Base-by-base conservation (phyloP, 2,888 invertebrate genomes). In the Sepioteuthis lessoniana region DNA sequence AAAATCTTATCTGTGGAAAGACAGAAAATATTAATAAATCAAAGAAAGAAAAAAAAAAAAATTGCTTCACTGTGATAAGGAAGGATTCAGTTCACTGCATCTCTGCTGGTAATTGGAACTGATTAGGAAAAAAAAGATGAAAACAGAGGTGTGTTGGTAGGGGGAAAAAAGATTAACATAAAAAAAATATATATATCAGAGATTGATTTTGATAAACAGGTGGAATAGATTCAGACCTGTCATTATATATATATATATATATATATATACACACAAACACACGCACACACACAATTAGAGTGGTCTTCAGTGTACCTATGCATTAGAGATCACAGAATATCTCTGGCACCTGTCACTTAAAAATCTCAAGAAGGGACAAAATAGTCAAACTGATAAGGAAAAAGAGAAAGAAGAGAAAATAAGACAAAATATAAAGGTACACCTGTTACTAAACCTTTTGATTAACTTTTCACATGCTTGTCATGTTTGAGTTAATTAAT, bases 141-240 rank as follows among this genome's bases (percentile, higher is more conserved):
- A 55, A 55, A 55, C 4, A 16, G 47, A 47, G 21, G 55, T 55
- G 55, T 21, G 21, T 7, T 42, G 42, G 42, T 55, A 25, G 25
- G 47, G n/a, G n/a, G n/a, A n/a, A 76, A 76, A n/a, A 13, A 8
- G n/a, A 76, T n/a, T 1, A n/a, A n/a, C 16, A 76, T n/a, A n/a
- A 76, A 76, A 55, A 55, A 21, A 50, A 76, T 16, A n/a, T 0
- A 76, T 13, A 76, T n/a, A 76, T 76, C 13, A n/a, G 19, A 35
- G 76, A 76, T 35, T 76, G 76, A 76, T 76, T 76, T 76, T n/a
- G n/a, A n/a, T 76, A 76, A 76, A 76, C 76, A 76, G 76, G 76
- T 76, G 76, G 76, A 76, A 76, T 76, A 76, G 7, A 76, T 8
- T 76, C 76, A 76, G n/a, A n/a, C 19, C 76, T 76, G 55, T 21